Conservation (phyloP, 2,888 invertebrate genomes). For the Mycalesis mineus region DNA sequence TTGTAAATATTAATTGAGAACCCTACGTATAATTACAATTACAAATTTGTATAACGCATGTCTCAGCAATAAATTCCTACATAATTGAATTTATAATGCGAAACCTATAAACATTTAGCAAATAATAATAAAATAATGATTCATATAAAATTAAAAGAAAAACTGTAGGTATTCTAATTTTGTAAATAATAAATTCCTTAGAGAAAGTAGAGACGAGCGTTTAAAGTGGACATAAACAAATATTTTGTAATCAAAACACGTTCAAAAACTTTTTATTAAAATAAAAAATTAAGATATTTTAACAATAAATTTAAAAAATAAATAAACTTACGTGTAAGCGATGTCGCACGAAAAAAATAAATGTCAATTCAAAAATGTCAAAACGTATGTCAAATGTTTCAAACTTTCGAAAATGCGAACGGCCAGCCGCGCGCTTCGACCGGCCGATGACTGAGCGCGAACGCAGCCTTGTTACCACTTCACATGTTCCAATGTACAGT, state of each 20-base stretch:
- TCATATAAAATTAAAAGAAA: no score
- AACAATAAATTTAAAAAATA: neutral
- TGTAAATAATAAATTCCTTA: neutral
- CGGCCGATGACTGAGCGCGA: conserved; percentile 62
- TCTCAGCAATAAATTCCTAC: neutral
- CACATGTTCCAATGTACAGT: conserved; percentile 21
- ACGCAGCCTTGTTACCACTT: conserved; percentile 33
- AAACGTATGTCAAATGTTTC: conserved; percentile 15
- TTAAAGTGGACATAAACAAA: neutral
- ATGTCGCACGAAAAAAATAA: neutral
- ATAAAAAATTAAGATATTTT: neutral
- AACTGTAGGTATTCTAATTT: no score
- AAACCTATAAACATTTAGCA: neutral
- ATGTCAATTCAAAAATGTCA: neutral
- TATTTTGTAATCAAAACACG: neutral
- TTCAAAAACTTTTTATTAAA: neutral
- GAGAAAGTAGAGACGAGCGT: neutral
- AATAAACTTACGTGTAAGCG: conserved; percentile 2
- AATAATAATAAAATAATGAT: no score
- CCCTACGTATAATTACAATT: neutral
- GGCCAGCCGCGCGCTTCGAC: conserved; percentile 48
- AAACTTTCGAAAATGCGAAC: conserved; percentile 41
- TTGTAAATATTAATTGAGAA: neutral
- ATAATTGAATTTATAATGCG: neutral
- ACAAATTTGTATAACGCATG: neutral